Conservation (phyloP, 2,888 invertebrate genomes). For the Itoplectis maculator region DNA sequence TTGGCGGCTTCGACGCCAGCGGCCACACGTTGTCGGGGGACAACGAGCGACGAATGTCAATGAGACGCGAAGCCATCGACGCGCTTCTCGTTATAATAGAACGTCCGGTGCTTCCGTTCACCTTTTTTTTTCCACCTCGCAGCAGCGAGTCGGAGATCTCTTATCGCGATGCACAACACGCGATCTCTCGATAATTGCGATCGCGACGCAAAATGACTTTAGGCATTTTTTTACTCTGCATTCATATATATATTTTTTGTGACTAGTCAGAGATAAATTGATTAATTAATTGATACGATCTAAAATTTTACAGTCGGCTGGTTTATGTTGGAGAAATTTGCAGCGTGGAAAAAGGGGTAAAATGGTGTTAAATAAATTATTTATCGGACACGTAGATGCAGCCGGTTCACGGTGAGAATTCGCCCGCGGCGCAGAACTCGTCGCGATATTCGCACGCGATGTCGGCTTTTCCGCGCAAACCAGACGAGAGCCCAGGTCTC, state of each 20-base stretch:
- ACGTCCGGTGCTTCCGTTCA: slow-evolving; percentile 7
- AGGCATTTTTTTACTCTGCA: too few species aligned
- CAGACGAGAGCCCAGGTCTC: background rate
- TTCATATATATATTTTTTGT: too few species aligned
- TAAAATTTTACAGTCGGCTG: too few species aligned
- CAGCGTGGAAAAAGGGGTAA: background rate
- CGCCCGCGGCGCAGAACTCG: background rate
- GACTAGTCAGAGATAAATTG: too few species aligned
- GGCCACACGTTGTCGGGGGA: background rate
- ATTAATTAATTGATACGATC: too few species aligned
- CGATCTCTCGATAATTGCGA: background rate
- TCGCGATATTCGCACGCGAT: slow-evolving; percentile 15
- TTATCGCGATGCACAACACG: background rate
- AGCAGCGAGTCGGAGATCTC: background rate
- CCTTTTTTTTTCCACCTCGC: background rate
- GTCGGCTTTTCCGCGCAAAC: background rate
- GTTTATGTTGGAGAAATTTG: too few species aligned
- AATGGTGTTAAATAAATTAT: slow-evolving; percentile 13
- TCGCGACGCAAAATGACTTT: too few species aligned
- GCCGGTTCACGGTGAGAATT: background rate
- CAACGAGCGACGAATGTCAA: slow-evolving; percentile 70
- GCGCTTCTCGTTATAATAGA: slow-evolving; percentile 35
- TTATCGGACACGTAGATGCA: slow-evolving; percentile 2
- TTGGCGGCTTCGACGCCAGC: slow-evolving; percentile 21
- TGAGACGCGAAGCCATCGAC: slow-evolving; percentile 49